Conservation (phyloP, 2,888 invertebrate species). For the Helleia helle region DNA sequence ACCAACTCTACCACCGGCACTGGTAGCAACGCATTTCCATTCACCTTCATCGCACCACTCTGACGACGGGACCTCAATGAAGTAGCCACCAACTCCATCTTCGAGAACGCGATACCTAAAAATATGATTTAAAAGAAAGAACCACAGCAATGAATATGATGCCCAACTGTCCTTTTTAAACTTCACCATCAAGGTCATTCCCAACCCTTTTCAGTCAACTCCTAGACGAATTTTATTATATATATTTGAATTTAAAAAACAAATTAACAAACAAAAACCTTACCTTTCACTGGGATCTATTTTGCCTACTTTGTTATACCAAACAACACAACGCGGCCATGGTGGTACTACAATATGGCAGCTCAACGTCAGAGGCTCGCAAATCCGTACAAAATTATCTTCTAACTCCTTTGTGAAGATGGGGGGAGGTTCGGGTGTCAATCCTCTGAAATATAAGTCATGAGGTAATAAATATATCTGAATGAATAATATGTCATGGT, state of each 20-base stretch:
- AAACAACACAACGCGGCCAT: conserved; percentile 86
- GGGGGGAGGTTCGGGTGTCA: conserved; percentile 82
- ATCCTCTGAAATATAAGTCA: conserved; percentile 29
- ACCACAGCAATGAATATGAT: no score
- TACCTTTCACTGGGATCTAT: conserved; percentile 79
- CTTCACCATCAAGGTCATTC: no score
- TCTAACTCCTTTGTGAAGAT: conserved; percentile 84
- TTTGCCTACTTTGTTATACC: conserved; percentile 88
- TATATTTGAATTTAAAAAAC: no score
- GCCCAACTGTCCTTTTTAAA: no score
- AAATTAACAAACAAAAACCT: no score
- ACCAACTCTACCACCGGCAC: conserved; percentile 81
- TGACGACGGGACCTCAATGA: conserved; percentile 81
- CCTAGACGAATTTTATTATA: no score
- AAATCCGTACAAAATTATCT: conserved; percentile 84
- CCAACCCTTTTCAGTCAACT: no score
- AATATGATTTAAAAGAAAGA: no score
- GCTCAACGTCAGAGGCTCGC: conserved; percentile 81
- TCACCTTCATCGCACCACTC: conserved; percentile 90
- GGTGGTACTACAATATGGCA: conserved; percentile 90
- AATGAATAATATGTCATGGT: no score
- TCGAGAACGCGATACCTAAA: conserved; percentile 80
- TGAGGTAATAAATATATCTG: no score
- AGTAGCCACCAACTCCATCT: conserved; percentile 88
- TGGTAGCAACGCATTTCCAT: conserved; percentile 92